phyloP scores from a whole-genome alignment of 2,888 invertebrate species.

The Zaprionus bogoriensis region DNA sequence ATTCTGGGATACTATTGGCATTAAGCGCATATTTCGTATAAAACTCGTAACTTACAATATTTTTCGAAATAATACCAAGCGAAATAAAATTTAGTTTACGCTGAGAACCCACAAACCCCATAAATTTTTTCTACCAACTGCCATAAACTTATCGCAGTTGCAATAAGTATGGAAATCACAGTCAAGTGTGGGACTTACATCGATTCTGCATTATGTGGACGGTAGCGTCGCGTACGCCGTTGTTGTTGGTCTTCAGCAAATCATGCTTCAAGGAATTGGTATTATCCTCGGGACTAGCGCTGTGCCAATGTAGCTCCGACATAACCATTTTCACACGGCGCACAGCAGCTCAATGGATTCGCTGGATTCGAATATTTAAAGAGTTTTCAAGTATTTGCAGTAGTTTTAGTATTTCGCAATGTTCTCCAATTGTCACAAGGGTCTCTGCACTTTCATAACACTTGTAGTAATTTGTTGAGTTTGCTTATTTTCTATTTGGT shows the following conservation, averaged over 20 bases:
- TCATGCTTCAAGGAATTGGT: slow-evolving; percentile 82
- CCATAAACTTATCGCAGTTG: no score
- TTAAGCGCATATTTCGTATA: no score
- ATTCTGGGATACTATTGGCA: no score
- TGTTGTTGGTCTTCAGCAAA: slow-evolving; percentile 74
- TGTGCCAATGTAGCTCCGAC: slow-evolving; percentile 83
- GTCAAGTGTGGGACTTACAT: slow-evolving; percentile 75
- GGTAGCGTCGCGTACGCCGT: slow-evolving; percentile 65
- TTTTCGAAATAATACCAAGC: no score
- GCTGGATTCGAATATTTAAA: background rate
- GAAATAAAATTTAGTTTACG: no score
- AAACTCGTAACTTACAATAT: no score
- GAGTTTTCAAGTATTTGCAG: background rate
- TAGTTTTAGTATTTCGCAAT: no score
- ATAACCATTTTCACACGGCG: slow-evolving; percentile 82
- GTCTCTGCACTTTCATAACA: slow-evolving; percentile 2
- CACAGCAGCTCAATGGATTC: slow-evolving; percentile 12
- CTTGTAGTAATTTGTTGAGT: slow-evolving; percentile 5
- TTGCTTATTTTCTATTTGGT: slow-evolving; percentile 14
- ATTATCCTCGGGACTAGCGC: slow-evolving; percentile 82
- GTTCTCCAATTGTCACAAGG: slow-evolving; percentile 5
- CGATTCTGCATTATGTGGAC: slow-evolving; percentile 81
- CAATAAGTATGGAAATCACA: no score
- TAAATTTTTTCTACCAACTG: no score
- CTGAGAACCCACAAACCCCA: no score